A percentile compares a stretch with the other conserved stretches of the same genome.
These are phyloP conservation scores for Caradrina clavipalpis DNA, from an alignment of 2,888 invertebrate species.

Conservation along the genomic window DNA sequence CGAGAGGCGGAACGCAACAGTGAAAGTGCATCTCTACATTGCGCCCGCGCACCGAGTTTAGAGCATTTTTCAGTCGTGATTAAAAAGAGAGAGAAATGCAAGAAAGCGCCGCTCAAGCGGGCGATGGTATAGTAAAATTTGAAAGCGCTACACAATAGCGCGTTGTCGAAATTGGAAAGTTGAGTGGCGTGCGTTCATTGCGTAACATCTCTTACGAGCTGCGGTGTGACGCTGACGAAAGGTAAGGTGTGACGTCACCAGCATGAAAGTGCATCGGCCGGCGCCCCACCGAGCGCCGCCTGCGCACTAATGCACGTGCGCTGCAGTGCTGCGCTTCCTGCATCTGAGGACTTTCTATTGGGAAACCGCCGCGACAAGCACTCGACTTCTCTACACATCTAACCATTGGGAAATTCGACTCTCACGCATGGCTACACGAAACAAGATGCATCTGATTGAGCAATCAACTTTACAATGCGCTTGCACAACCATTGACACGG, in stretches of 20 bases:
- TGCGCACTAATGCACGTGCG: constrained; percentile 73
- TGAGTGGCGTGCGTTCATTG: constrained; percentile 88
- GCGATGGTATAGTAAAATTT: constrained; percentile 89
- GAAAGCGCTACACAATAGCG: constrained; percentile 91
- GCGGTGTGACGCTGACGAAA: constrained; percentile 88
- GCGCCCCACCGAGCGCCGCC: constrained; percentile 76
- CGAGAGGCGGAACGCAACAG: constrained; percentile 78
- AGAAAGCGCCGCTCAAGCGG: constrained; percentile 86
- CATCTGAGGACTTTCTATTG: constrained; percentile 89
- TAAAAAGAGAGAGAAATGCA: constrained; percentile 86
- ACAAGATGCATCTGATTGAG: constrained; percentile 88
- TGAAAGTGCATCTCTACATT: constrained; percentile 86
- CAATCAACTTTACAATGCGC: constrained; percentile 81
- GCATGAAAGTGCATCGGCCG: constrained; percentile 90
- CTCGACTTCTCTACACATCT: constrained; percentile 77
- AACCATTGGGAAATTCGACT: constrained; percentile 85
- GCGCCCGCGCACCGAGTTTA: constrained; percentile 83
- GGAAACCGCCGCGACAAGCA: constrained; percentile 80
- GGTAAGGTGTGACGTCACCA: constrained; percentile 88
- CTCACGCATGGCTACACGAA: constrained; percentile 81
- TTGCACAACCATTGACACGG: constrained; percentile 81
- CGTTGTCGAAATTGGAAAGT: constrained; percentile 91
- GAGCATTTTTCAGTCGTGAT: constrained; percentile 87
- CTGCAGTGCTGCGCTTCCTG: constrained; percentile 84
- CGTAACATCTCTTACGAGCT: constrained; percentile 89